Conservation (phyloP, 2,113 vertebrate species). For the Pimephales promelas region DNA sequence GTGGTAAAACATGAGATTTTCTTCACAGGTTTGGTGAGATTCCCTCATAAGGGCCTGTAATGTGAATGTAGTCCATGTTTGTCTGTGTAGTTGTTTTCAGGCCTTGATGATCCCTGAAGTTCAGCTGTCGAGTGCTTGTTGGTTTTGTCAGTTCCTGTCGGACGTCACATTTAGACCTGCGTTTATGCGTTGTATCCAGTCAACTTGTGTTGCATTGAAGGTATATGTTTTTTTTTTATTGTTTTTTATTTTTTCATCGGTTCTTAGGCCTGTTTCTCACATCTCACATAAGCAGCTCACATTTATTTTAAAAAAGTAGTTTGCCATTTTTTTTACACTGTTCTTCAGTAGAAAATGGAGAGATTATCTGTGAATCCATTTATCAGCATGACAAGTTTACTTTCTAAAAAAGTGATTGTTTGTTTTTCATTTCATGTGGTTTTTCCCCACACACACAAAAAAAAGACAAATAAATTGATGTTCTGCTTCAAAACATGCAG, state of each 20-base stretch:
- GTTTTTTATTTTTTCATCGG: background rate
- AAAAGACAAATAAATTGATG: background rate
- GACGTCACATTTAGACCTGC: background rate
- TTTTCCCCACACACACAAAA: background rate
- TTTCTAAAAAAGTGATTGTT: background rate
- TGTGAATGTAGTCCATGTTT: slow-evolving; percentile 33
- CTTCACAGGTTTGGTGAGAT: background rate
- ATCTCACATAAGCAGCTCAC: background rate
- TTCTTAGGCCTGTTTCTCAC: background rate
- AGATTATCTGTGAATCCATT: background rate
- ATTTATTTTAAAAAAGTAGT: background rate
- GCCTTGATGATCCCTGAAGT: background rate
- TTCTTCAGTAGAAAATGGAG: background rate
- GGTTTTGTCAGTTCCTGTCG: background rate
- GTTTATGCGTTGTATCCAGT: background rate
- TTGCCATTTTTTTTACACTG: background rate
- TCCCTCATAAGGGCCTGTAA: background rate
- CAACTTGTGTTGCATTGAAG: background rate
- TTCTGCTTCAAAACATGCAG: background rate
- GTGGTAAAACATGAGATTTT: background rate
- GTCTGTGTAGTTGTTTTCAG: slow-evolving; percentile 12
- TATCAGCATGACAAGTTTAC: background rate
- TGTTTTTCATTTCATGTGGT: background rate
- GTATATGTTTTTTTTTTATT: background rate
- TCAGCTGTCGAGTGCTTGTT: background rate